Evolutionary conservation across 1,140 invertebrate genomes (phyloP), one percentile per base, ranked within the genome.

Genomic region (Pararge aegeria): DNA sequence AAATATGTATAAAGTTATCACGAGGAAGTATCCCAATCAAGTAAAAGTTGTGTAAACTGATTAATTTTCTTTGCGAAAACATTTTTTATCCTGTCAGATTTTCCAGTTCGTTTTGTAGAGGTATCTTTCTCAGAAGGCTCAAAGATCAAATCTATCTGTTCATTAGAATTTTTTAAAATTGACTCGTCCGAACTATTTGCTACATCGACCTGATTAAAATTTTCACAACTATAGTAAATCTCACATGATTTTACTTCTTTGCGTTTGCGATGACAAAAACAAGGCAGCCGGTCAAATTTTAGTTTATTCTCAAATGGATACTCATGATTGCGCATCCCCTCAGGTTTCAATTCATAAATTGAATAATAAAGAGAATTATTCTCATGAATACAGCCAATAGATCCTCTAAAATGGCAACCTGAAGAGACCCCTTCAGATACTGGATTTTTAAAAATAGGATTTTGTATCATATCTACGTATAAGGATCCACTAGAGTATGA

Each of bases 251-350:
- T 57, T 12, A 29, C 24, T 64, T 64, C 56, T 21, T 60, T 38
- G 50, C 52, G 37, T 20, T 50, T 54, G 12, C 7, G 30, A 34
- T 34, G 30, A 57, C 80, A 81, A 66, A 64, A 74, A 54, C 79
- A 84, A 10, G 77, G 73, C 49, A 73, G 59, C 37, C 54, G 59
- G 15, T 64, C 68, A 20, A 59, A 53, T 61, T 66, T 74, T 29
- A 64, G 34, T 59, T 65, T 79, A 53, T 55, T 74, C 10, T 62
- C 40, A 57, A 82, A 80, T n/a, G 79, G 81, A 49, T 69, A 69
- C 9, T 15, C 64, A 50, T 69, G 30, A 30, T 56, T 66, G 21
- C 46, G 52, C 5, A 65, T 0, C 2, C 66, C 50, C 5, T 62
- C 38, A 5, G 71, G 71, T 61, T 80, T 66, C 40, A 80, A 27